Conservation (phyloP, 1,140 invertebrate genomes). For the Ephestia elutella region DNA sequence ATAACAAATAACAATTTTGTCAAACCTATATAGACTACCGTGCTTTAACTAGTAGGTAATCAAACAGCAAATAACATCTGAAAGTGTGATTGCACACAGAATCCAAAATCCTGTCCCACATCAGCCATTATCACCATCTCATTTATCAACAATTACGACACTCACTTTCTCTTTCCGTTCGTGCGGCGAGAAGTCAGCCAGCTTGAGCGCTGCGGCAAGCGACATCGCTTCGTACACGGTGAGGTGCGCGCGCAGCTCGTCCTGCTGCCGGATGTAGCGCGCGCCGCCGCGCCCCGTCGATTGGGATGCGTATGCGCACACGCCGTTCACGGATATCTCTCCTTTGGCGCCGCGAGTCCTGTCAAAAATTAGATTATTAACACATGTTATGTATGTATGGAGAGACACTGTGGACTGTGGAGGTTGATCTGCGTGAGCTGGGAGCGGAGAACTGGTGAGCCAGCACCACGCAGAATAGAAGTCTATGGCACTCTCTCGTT, state of each 20-base stretch:
- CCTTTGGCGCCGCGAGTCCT: constrained; percentile 75
- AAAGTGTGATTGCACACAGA: neutral
- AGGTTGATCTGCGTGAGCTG: no score
- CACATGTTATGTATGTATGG: constrained; percentile 7
- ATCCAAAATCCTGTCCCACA: neutral
- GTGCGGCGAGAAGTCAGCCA: constrained; percentile 76
- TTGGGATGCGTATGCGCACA: constrained; percentile 51
- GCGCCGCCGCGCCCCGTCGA: constrained; percentile 54
- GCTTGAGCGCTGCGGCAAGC: constrained; percentile 88
- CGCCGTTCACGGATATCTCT: constrained; percentile 70
- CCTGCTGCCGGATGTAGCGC: constrained; percentile 92
- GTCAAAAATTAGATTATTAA: neutral
- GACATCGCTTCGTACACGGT: constrained; percentile 89
- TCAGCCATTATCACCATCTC: neutral
- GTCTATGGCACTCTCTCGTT: no score
- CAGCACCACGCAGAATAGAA: no score
- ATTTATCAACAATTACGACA: constrained; percentile 2
- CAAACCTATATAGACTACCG: no score
- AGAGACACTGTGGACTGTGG: neutral
- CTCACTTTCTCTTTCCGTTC: constrained; percentile 78
- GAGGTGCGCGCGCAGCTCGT: constrained; percentile 86
- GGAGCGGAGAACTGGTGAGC: no score
- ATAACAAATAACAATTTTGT: no score
- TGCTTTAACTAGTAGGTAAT: no score
- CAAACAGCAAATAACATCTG: no score